Percentiles rank a stretch among this genome's conserved stretches.
Evolutionary conservation across 2,888 invertebrate genomes (phyloP).

Genomic region (Tenodera sinensis): DNA sequence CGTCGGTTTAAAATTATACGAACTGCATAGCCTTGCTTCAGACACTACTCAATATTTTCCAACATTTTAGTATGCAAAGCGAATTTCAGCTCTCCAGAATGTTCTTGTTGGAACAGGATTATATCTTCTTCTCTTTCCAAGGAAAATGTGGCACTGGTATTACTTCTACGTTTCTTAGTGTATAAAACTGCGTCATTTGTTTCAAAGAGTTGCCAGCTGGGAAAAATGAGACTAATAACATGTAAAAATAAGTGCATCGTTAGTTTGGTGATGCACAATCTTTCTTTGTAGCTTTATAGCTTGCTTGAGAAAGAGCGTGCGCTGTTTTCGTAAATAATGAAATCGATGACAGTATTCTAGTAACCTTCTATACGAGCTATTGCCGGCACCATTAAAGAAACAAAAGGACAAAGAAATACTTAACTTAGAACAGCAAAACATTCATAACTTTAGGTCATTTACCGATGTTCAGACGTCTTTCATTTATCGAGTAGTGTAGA

Average conservation of each 20-base stretch:
- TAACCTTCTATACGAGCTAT: no score
- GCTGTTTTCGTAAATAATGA: background rate
- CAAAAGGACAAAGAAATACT: no score
- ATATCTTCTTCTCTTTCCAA: background rate
- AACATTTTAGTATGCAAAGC: background rate
- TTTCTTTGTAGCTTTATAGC: background rate
- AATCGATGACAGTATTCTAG: no score
- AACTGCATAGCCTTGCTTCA: background rate
- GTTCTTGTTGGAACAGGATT: background rate
- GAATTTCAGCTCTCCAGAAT: background rate
- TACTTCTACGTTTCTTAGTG: background rate
- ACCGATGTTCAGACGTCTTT: no score
- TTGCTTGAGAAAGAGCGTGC: background rate
- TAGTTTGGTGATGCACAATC: background rate
- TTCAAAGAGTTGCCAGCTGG: background rate
- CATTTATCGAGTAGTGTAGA: no score
- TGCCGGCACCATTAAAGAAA: no score
- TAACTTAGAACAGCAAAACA: no score
- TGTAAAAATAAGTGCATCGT: background rate
- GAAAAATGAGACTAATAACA: background rate
- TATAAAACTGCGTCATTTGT: background rate
- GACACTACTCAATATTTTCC: background rate
- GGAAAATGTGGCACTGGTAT: background rate
- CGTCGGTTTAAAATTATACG: background rate
- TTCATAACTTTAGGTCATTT: no score